These are phyloP conservation scores for Turdus rufiventris DNA, from an alignment of 2,113 vertebrate species.

Conservation along the genomic window DNA sequence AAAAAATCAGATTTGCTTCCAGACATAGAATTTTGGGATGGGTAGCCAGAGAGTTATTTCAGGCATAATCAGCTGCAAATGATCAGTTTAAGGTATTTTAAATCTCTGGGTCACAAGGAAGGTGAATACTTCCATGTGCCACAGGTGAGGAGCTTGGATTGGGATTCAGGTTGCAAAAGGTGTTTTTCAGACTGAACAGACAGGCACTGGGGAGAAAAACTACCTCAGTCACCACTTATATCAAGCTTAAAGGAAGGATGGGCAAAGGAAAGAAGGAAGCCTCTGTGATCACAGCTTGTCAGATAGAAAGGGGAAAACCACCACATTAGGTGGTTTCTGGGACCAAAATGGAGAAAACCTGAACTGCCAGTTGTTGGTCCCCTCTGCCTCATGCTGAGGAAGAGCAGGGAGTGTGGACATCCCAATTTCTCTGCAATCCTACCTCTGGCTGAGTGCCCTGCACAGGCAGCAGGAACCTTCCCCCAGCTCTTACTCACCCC, in stretches of 20 bases:
- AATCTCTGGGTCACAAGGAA: not conserved
- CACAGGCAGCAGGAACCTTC: not conserved
- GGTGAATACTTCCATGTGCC: not conserved
- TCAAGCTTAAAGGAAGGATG: not conserved
- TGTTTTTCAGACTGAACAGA: not conserved
- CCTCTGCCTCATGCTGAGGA: not conserved
- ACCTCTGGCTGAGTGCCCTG: not conserved
- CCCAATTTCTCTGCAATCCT: not conserved
- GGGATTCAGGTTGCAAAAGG: not conserved
- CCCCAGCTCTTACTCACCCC: not conserved
- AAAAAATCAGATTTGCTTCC: not conserved
- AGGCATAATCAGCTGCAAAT: not conserved
- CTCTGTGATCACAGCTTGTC: not conserved
- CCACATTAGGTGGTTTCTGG: not conserved
- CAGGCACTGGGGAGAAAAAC: not conserved
- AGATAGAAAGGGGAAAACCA: not conserved
- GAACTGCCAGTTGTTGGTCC: not conserved
- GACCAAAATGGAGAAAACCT: not conserved
- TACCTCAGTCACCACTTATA: not conserved
- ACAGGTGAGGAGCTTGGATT: not conserved
- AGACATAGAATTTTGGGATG: not conserved
- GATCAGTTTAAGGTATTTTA: not conserved
- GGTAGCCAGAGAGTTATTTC: not conserved
- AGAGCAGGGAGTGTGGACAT: not conserved
- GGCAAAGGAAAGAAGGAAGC: not conserved